phyloP scores from a whole-genome alignment of 2,888 invertebrate genomes.

The Chydorus sphaericus region DNA sequence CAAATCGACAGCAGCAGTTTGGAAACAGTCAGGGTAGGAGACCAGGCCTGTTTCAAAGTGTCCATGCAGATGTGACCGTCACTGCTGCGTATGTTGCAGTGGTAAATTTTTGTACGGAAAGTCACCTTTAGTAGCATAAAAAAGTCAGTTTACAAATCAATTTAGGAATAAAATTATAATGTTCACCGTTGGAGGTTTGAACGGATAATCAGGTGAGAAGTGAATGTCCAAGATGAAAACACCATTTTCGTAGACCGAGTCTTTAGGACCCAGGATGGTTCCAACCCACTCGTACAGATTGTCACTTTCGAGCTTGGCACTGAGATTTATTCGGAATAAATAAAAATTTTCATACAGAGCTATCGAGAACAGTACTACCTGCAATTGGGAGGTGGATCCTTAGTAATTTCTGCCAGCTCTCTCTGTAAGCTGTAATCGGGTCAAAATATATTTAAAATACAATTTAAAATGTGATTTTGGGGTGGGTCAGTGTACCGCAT shows the following conservation, averaged over 20 bases:
- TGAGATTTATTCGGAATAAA: constrained; percentile 27
- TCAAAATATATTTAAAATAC: neutral
- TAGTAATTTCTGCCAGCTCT: constrained; percentile 89
- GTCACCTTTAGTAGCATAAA: constrained; percentile 53
- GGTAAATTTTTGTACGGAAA: constrained; percentile 94
- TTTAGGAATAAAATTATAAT: neutral
- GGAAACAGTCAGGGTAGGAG: constrained; percentile 94
- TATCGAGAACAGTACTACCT: constrained; percentile 28
- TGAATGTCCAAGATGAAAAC: constrained; percentile 96
- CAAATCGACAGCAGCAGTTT: constrained; percentile 95
- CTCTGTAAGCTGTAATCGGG: constrained; percentile 66
- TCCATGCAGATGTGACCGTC: constrained; percentile 97
- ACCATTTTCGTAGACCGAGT: constrained; percentile 95
- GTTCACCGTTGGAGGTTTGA: constrained; percentile 87
- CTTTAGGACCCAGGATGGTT: constrained; percentile 89
- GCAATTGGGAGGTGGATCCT: constrained; percentile 96
- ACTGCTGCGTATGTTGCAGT: constrained; percentile 98
- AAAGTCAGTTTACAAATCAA: no score
- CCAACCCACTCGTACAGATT: constrained; percentile 96
- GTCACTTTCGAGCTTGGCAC: constrained; percentile 95
- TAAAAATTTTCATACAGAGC: neutral
- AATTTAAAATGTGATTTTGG: neutral
- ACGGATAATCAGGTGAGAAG: constrained; percentile 93
- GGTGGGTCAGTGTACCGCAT: constrained; percentile 42
- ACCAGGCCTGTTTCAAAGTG: constrained; percentile 97